Base-by-base conservation (phyloP, 1,140 invertebrate genomes). In the Andricus grossulariae region DNA sequence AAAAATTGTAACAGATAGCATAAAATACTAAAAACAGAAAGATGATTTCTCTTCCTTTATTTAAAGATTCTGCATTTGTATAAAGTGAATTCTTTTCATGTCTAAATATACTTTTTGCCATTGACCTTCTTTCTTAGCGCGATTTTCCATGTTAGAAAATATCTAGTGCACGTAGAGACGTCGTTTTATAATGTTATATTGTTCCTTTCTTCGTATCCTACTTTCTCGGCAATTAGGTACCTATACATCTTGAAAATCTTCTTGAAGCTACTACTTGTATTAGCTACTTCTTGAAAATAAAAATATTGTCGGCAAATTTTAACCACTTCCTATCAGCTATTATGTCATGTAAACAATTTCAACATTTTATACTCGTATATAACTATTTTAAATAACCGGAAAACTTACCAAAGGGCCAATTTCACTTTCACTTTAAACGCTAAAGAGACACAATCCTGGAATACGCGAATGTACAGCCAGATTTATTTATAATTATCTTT, bases 171-270 rank as follows among this genome's bases (percentile, higher is more conserved):
- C 32, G 60, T 39, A 66, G 32, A 66, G 60, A 39, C 21, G 60
- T 66, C 39, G 21, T 16, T 39, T 45, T 45, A n/a, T 66, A 66
- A 66, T 39, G 25, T 66, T 66, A 32, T 66, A 66, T 66, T 66
- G 60, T 66, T 66, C 60, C 25, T 11, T 45, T 66, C 32, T 66
- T 66, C 25, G 12, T 66, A 66, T 66, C 60, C 60, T 66, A n/a
- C 60, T 66, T 66, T 66, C 60, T 66, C 60, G 60, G 60, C 21
- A 66, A 66, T 66, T 66, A 66, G 25, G n/a, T 66, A 66, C 25
- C n/a, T 32, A 16, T 16, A 66, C 32, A 39, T 15, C 13, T 32
- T 32, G n/a, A 32, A 45, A 45, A 39, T 16, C 32, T 39, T 4
- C 18, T 66, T n/a, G 5, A 21, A 25, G 32, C 12, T 39, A 16